These are phyloP conservation scores for Asobara japonica DNA, from an alignment of 1,140 invertebrate species.

Conservation along the genomic window DNA sequence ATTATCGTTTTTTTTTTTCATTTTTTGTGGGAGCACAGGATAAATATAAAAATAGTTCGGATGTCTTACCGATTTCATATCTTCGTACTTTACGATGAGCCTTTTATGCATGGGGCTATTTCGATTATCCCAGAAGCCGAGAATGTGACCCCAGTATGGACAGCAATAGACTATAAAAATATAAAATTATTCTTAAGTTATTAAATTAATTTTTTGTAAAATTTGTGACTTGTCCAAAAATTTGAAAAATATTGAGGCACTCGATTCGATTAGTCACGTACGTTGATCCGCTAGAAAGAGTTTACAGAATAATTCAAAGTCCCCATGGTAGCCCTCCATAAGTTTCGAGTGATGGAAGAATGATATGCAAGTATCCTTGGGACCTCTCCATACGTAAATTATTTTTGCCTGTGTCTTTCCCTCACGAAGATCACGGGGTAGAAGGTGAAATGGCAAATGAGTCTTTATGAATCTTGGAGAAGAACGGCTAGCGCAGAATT, in stretches of 20 bases:
- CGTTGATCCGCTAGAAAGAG: slow-evolving; percentile 67
- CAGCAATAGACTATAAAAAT: slow-evolving; percentile 51
- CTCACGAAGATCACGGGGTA: slow-evolving; percentile 71
- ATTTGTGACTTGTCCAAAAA: too few relatives aligned
- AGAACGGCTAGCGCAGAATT: slow-evolving; percentile 42
- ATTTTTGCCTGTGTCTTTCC: slow-evolving; percentile 69
- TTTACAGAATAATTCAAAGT: slow-evolving; percentile 73
- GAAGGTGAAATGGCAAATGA: slow-evolving; percentile 74
- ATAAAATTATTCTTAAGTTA: background rate
- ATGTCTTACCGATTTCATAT: slow-evolving; percentile 70
- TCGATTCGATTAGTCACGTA: slow-evolving; percentile 14
- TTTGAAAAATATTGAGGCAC: background rate
- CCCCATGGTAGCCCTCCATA: slow-evolving; percentile 71
- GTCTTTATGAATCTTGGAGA: slow-evolving; percentile 75
- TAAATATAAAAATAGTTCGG: too few relatives aligned
- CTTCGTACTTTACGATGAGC: slow-evolving; percentile 73
- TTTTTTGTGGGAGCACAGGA: too few relatives aligned
- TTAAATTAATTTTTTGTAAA: background rate
- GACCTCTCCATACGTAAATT: slow-evolving; percentile 82
- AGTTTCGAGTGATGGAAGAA: slow-evolving; percentile 76
- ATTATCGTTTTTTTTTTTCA: too few relatives aligned
- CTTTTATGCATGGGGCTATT: slow-evolving; percentile 65
- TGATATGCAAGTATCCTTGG: slow-evolving; percentile 83
- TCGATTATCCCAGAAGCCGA: slow-evolving; percentile 70
- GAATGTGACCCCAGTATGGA: slow-evolving; percentile 72